phyloP scores from a whole-genome alignment of 2,113 vertebrate genomes.

The Gobius niger region DNA sequence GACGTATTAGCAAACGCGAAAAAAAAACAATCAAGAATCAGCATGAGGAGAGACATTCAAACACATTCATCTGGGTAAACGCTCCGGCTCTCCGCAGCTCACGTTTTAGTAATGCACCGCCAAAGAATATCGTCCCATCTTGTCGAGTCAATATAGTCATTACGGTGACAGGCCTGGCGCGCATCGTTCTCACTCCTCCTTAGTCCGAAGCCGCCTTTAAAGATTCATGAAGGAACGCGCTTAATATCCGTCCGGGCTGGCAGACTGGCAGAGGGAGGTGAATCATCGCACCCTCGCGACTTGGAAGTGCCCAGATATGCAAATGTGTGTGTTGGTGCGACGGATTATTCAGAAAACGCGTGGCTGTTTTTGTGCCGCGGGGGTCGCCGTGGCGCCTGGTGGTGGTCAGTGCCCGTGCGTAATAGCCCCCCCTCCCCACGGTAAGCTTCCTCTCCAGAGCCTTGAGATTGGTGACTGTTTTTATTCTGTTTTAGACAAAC shows the following conservation, averaged over 20 bases:
- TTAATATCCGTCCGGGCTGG: constrained; percentile 54
- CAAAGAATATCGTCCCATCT: too few species aligned
- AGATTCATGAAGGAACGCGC: constrained; percentile 57
- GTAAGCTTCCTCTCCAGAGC: constrained; percentile 18
- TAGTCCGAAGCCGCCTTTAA: constrained; percentile 42
- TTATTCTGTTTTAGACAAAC: constrained; percentile 19
- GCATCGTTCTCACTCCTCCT: constrained; percentile 1
- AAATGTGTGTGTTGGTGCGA: constrained; percentile 60
- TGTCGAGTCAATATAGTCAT: too few species aligned
- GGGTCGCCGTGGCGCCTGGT: constrained; percentile 40
- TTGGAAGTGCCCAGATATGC: constrained; percentile 62
- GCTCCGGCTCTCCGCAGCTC: too few species aligned
- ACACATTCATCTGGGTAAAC: too few species aligned
- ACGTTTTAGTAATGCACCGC: too few species aligned
- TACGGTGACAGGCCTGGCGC: constrained; percentile 4
- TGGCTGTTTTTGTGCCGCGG: constrained; percentile 40
- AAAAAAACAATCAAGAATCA: too few species aligned
- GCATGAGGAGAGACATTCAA: too few species aligned
- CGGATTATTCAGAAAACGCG: constrained; percentile 66
- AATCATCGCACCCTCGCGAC: constrained; percentile 63
- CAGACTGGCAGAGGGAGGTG: constrained; percentile 52
- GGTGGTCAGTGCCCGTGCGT: constrained; percentile 53
- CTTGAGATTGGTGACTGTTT: constrained; percentile 21
- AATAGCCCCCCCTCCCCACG: constrained; percentile 32
- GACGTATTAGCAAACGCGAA: too few species aligned